Base-by-base conservation (phyloP, 2,888 invertebrate genomes). In the Seira musarum region DNA sequence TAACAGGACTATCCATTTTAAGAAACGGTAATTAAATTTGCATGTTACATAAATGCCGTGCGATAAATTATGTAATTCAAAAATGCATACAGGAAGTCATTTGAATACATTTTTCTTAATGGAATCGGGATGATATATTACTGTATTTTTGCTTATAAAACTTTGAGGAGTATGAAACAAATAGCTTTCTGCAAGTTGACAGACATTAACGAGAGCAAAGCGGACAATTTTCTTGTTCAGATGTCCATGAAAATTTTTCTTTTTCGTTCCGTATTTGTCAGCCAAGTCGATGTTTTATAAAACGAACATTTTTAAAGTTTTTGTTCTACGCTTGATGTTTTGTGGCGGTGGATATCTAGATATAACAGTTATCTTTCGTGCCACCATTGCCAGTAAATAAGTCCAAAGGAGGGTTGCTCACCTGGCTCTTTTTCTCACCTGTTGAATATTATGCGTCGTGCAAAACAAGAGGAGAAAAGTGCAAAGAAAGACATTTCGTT, bases 401-500 rank as follows among this genome's bases (percentile, higher is more conserved):
- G 35, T 57, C 21, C 13, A 72, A 72, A 25, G 21, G 24, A 30
- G 30, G 30, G 30, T 30, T 57, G 22, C 61, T 67, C 61, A 67
- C 74, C 74, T 75, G 57, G 74, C 66, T 53, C 8, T 30, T 8
- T 21, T 73, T 63, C 74, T 68, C 74, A 75, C 74, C 67, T 75
- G 67, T 75, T 75, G 74, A 75, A 75, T 74, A 24, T 40, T 67
- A 30, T 30, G 8, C 8, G 10, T 22, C 19, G 15, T 13, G 24
- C 3, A 46, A 21, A 53, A 53, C 30, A 30, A n/a, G n/a, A n/a
- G n/a, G n/a, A n/a, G n/a, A n/a, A n/a, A n/a, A 5, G 30, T 30
- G 30, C 8, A 30, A 30, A 30, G 30, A 30, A 30, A 30, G 30
- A 30, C 30, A 8, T 30, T 30, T 2, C 3, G 8, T 30, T 30